Evolutionary conservation across 2,113 vertebrate species (phyloP).

Genomic region (Dermatemys mawii): DNA sequence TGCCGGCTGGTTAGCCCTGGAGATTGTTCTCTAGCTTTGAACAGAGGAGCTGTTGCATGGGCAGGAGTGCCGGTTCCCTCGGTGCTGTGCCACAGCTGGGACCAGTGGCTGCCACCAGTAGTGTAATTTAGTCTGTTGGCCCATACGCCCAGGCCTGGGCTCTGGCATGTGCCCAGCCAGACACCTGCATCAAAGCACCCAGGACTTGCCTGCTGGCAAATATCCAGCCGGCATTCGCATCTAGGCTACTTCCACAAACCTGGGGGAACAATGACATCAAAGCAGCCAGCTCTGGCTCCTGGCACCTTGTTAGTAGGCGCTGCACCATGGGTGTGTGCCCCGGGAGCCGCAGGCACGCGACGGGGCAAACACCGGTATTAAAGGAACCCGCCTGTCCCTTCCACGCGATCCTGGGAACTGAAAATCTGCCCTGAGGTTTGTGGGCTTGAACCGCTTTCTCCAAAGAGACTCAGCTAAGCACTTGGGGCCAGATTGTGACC

Average conservation of each 20-base stretch:
- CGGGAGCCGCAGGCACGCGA: neutral
- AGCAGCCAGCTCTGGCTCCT: neutral
- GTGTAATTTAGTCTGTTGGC: constrained; percentile 40
- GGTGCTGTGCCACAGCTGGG: constrained; percentile 5
- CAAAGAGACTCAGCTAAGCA: neutral
- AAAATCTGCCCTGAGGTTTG: neutral
- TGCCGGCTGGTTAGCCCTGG: neutral
- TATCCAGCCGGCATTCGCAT: constrained; percentile 25
- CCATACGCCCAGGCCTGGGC: neutral
- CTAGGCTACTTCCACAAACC: constrained; percentile 25
- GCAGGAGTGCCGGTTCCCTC: neutral
- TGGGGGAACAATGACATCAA: neutral
- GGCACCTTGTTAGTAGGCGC: neutral
- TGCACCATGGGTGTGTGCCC: neutral
- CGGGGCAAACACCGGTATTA: accelerated
- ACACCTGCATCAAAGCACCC: constrained; percentile 44
- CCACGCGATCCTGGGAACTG: too few relatives aligned
- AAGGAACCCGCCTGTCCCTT: accelerated
- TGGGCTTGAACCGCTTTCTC: neutral
- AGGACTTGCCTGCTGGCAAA: neutral
- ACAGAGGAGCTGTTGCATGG: neutral
- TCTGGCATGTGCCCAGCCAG: constrained; percentile 54
- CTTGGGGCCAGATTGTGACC: neutral
- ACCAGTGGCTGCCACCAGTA: neutral
- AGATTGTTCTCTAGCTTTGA: neutral